Percentiles rank a stretch among this genome's conserved stretches.
phyloP scores from a whole-genome alignment of 2,113 vertebrate species.

The Lates calcarifer region DNA sequence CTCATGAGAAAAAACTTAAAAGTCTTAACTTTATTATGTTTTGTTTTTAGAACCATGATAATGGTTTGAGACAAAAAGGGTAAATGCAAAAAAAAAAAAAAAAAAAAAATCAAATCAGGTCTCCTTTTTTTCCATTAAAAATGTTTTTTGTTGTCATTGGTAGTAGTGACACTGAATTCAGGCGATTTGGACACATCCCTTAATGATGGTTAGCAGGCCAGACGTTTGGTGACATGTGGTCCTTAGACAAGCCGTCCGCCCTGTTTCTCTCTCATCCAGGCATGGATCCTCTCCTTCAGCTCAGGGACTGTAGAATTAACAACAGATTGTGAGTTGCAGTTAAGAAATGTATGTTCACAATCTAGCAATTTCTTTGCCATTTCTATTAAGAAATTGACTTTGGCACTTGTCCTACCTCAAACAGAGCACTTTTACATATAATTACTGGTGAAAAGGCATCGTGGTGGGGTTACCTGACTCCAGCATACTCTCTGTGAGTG shows the following conservation, averaged over 20 bases:
- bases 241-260: constrained; percentile 85
- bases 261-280: constrained; percentile 98
- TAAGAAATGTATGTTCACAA: neutral
- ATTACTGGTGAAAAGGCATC: neutral
- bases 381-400: neutral
- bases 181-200: constrained; percentile 75
- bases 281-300: constrained; percentile 95
- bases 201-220: constrained; percentile 63
- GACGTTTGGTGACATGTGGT: constrained; percentile 41
- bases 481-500: constrained; percentile 96
- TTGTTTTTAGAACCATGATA: constrained; percentile 80
- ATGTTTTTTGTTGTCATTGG: constrained; percentile 64
- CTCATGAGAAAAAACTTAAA: constrained; percentile 82
- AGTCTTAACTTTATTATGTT: constrained; percentile 87
- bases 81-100: constrained; percentile 73
- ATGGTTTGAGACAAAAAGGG: constrained; percentile 78
- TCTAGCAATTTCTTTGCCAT: neutral
- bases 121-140: constrained; percentile 61
- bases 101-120: constrained; percentile 67
- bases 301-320: constrained; percentile 89
- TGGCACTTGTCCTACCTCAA: neutral
- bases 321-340: constrained; percentile 23
- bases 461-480: constrained; percentile 89
- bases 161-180: constrained; percentile 73
- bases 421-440: neutral